Base-by-base conservation (phyloP, 2,888 invertebrate genomes). In the Empis stercorea region DNA sequence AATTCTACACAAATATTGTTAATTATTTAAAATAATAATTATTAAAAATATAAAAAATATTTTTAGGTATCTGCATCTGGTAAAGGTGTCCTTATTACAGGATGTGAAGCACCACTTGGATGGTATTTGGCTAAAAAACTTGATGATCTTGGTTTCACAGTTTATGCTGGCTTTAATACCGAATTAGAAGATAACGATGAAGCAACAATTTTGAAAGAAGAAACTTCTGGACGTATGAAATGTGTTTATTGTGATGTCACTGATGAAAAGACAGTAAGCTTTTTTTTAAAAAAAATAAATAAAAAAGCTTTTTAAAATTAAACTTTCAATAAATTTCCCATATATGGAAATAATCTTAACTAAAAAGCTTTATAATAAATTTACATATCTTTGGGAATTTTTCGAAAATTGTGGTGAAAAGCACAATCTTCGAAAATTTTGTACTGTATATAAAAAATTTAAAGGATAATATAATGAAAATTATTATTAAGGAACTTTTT, bases 111-210 rank as follows among this genome's bases (percentile, higher is more conserved):
- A 7, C 68, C 70, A 7, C 53, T 70, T 49, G 69, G 64, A 44
- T 70, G 70, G 70, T 68, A 67, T 56, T 57, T 87, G 59, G 87
- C 87, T n/a, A 78, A 84, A 56, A 78, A 81, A 57, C 72, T 89
- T 47, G 87, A 89, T 59, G 85, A 85, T 61, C 73, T 86, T 63
- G 89, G 91, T 30, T 87, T 88, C 65, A 85, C 87, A 40, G 84
- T 89, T n/a, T 88, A 89, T 62, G 91, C 91, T 45, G 88, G 86
- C 51, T 87, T 87, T 65, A 58, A 57, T 46, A 76, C 77, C 56
- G 78, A 72, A 59, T 75, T 79, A 58, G 74, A 75, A 2, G 80
- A 80, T 10, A 80, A 78, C 51, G 77, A 81, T 48, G 78, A 80
- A 53, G 83, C 84, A 5, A 79, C 80, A 53, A 81, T 82, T 68